phyloP scores from a whole-genome alignment of 1,140 invertebrate genomes.

The Neotoxoptera formosana region DNA sequence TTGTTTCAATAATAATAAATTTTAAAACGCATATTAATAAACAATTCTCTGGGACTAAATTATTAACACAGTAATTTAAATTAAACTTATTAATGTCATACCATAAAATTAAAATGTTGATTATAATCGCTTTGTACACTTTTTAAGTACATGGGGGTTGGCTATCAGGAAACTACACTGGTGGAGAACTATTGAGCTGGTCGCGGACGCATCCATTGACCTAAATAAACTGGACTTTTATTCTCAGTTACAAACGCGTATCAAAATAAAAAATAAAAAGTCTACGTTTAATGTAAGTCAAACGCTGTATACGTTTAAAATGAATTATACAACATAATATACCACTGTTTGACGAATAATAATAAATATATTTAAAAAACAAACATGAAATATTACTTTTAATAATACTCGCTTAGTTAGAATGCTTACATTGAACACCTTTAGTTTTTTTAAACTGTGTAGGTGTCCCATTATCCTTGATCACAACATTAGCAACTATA shows the following conservation, averaged over 20 bases:
- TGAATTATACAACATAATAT: neutral
- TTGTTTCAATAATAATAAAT: neutral
- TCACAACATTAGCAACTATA: neutral
- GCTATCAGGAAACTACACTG: neutral
- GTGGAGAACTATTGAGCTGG: conserved; percentile 45
- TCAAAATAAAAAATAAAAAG: neutral
- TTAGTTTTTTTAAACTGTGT: too few relatives aligned
- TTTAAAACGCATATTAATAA: neutral
- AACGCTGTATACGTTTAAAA: neutral
- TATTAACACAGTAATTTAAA: neutral
- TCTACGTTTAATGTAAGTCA: neutral
- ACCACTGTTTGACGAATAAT: neutral
- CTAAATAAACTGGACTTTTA: conserved; percentile 45
- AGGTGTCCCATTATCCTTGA: neutral
- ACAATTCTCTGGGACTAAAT: neutral
- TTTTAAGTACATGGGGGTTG: neutral
- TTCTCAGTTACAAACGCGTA: neutral
- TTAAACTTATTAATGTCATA: neutral
- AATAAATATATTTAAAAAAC: neutral
- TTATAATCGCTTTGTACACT: neutral
- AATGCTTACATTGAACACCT: neutral
- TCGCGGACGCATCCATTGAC: conserved; percentile 43
- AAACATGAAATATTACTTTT: neutral
- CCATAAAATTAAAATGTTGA: neutral
- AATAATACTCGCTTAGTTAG: too few relatives aligned